These are phyloP conservation scores for Drosophila infuscata DNA, from an alignment of 2,888 invertebrate species.

Conservation along the genomic window DNA sequence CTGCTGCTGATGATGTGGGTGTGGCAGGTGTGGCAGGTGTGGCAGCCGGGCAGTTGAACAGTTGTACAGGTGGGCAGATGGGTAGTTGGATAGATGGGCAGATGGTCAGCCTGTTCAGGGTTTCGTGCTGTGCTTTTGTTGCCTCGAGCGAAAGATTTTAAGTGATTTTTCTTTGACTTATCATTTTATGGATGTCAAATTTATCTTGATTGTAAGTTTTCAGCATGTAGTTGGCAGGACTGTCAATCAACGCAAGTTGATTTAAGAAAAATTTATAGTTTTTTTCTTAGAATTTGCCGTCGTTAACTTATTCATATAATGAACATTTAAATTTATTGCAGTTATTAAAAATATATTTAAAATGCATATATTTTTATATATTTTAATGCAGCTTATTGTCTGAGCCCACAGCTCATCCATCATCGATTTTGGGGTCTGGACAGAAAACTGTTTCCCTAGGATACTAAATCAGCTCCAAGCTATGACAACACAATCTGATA, in stretches of 20 bases:
- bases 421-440: neutral
- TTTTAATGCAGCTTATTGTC: neutral
- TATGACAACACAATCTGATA: neutral
- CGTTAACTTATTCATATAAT: neutral
- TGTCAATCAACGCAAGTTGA: conserved; percentile 34
- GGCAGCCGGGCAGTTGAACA: conserved; percentile 6
- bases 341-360: neutral
- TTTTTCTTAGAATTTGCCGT: neutral
- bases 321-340: neutral
- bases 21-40: conserved; percentile 39
- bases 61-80: conserved; percentile 19
- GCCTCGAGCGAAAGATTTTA: conserved; percentile 57
- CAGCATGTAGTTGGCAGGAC: conserved; percentile 52
- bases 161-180: conserved; percentile 60
- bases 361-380: too few relatives aligned
- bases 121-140: conserved; percentile 67
- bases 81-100: conserved; percentile 8
- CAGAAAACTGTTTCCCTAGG: neutral
- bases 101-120: conserved; percentile 44
- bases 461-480: too few relatives aligned
- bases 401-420: neutral
- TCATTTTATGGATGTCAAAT: conserved; percentile 51
- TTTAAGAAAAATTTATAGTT: neutral
- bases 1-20: conserved; percentile 39
- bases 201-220: conserved; percentile 40